Evolutionary conservation across 2,113 vertebrate species (phyloP).

Genomic region (Prionailurus bengalensis): DNA sequence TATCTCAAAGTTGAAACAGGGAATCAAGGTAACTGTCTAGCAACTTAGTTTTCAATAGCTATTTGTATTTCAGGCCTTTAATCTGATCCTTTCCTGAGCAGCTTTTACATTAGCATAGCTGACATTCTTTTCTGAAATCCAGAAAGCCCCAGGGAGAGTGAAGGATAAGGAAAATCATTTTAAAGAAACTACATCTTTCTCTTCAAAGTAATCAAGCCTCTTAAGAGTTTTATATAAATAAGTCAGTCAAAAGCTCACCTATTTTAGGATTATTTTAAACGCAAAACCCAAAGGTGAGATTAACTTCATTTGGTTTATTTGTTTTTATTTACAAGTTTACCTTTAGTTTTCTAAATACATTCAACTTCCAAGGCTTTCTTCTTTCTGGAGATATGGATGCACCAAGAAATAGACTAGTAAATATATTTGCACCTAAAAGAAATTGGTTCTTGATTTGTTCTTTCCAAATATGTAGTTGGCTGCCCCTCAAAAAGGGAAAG

Average conservation of each 20-base stretch:
- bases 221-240: slow-evolving; percentile 38
- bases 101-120: slow-evolving; percentile 39
- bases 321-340: slow-evolving; percentile 27
- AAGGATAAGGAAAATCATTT: slow-evolving; percentile 1
- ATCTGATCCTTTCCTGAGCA: slow-evolving; percentile 30
- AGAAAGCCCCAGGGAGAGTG: background rate
- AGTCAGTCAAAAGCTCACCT: background rate
- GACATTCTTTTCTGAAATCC: slow-evolving; percentile 61
- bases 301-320: background rate
- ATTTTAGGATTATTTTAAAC: background rate
- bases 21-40: background rate
- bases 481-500: background rate
- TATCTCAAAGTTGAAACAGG: background rate
- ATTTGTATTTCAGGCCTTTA: slow-evolving; percentile 55
- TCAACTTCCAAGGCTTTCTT: background rate
- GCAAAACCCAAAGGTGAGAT: background rate
- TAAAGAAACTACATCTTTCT: slow-evolving; percentile 43
- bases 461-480: background rate
- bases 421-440: background rate
- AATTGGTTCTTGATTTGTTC: background rate
- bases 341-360: background rate
- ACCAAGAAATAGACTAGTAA: slow-evolving; percentile 28
- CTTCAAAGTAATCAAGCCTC: background rate
- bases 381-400: background rate
- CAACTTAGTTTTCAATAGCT: slow-evolving; percentile 53